Percentiles rank a stretch among this genome's conserved stretches.
phyloP scores from a whole-genome alignment of 2,797 vertebrate species.

The Anguilla obscura region DNA sequence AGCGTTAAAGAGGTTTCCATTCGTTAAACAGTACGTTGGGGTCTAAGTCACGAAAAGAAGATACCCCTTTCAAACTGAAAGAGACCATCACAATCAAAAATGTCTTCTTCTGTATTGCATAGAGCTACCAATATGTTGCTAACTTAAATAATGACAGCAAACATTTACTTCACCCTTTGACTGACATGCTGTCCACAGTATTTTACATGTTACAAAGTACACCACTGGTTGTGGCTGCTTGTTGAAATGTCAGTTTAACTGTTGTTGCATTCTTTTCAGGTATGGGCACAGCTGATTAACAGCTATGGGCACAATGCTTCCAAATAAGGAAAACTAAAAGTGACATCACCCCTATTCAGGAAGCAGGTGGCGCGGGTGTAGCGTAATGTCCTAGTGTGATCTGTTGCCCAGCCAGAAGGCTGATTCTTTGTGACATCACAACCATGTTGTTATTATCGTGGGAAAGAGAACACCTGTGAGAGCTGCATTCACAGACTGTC shows the following conservation, averaged over 20 bases:
- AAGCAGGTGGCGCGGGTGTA: not conserved
- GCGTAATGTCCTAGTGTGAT: not conserved
- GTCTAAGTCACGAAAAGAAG: not conserved
- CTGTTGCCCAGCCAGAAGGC: not conserved
- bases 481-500: not conserved
- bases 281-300: not conserved
- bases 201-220: no score
- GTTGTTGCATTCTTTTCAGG: not conserved
- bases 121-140: not conserved
- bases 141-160: no score
- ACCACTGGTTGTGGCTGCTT: not conserved
- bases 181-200: no score
- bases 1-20: not conserved
- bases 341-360: constrained; percentile 5
- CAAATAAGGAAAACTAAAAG: not conserved
- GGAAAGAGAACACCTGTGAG: constrained; percentile 16
- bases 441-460: not conserved
- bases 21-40: not conserved
- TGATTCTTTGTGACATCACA: not conserved
- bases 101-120: not conserved
- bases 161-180: no score
- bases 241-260: not conserved
- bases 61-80: not conserved
- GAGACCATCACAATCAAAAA: not conserved
- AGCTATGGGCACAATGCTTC: not conserved